A percentile compares a stretch with the other conserved stretches of the same genome.
phyloP scores from a whole-genome alignment of 2,113 vertebrate genomes.

The Synodontis membranacea region DNA sequence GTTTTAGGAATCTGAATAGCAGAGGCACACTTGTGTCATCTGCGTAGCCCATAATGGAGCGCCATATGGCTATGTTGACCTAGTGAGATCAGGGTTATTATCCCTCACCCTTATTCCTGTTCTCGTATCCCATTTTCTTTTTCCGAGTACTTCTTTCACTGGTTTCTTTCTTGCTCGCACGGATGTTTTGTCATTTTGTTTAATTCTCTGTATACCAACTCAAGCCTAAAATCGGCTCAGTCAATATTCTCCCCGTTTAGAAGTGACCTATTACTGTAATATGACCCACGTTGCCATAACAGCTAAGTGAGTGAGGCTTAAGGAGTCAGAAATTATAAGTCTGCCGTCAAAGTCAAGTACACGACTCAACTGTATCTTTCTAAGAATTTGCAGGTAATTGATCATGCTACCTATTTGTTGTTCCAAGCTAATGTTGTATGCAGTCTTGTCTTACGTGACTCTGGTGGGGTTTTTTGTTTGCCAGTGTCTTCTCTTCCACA shows the following conservation, averaged over 20 bases:
- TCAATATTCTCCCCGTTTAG: slow-evolving; percentile 28
- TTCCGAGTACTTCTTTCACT: background rate
- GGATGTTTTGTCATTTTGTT: background rate
- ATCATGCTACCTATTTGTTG: background rate
- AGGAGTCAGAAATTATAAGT: slow-evolving; percentile 43
- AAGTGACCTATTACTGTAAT: slow-evolving; percentile 66
- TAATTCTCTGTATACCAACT: slow-evolving; percentile 5
- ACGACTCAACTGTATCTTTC: background rate
- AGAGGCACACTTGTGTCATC: slow-evolving; percentile 76
- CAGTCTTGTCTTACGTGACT: background rate
- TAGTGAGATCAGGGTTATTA: slow-evolving; percentile 66
- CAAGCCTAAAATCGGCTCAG: background rate
- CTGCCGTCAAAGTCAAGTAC: slow-evolving; percentile 61
- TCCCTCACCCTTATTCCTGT: slow-evolving; percentile 58
- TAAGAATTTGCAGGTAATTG: slow-evolving; percentile 1
- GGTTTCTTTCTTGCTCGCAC: slow-evolving; percentile 39
- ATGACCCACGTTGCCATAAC: slow-evolving; percentile 74
- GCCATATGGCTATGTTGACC: slow-evolving; percentile 83
- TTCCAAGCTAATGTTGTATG: slow-evolving; percentile 4
- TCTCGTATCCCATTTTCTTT: slow-evolving; percentile 46
- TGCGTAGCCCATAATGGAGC: slow-evolving; percentile 81
- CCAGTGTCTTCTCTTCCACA: slow-evolving; percentile 36
- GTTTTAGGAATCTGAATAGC: slow-evolving; percentile 83
- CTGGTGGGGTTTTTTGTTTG: background rate
- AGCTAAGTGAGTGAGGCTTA: slow-evolving; percentile 67